These are phyloP conservation scores for Callocephalon fimbriatum DNA, from an alignment of 2,113 vertebrate species.

Conservation along the genomic window DNA sequence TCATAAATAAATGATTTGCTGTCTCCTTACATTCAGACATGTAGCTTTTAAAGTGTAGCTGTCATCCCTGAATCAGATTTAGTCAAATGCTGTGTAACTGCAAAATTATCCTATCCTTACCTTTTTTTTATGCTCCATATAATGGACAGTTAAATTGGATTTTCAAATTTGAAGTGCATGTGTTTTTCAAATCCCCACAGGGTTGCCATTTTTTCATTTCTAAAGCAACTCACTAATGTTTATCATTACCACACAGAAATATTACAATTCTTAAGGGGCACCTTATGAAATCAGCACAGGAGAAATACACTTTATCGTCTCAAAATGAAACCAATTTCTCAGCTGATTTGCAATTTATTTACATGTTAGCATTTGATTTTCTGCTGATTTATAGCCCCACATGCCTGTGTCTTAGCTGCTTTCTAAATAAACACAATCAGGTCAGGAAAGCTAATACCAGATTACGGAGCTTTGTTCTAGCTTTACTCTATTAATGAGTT, in stretches of 20 bases:
- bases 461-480: slow-evolving; percentile 31
- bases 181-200: slow-evolving; percentile 82
- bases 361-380: slow-evolving; percentile 83
- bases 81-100: slow-evolving; percentile 85
- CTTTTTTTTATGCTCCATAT: slow-evolving; percentile 83
- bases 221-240: slow-evolving; percentile 83
- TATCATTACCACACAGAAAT: slow-evolving; percentile 82
- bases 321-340: slow-evolving; percentile 82
- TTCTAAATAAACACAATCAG: slow-evolving; percentile 75
- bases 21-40: slow-evolving; percentile 83
- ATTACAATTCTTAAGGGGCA: slow-evolving; percentile 82
- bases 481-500: slow-evolving; percentile 52
- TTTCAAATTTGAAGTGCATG: slow-evolving; percentile 85
- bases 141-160: slow-evolving; percentile 88
- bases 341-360: slow-evolving; percentile 85
- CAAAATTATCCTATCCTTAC: slow-evolving; percentile 85
- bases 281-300: slow-evolving; percentile 75
- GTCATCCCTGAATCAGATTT: slow-evolving; percentile 84
- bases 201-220: slow-evolving; percentile 82
- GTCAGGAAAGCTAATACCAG: slow-evolving; percentile 12
- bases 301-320: slow-evolving; percentile 75
- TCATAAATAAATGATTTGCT: slow-evolving; percentile 89
- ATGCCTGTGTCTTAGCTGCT: slow-evolving; percentile 66
- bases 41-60: slow-evolving; percentile 85
- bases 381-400: slow-evolving; percentile 80